These are phyloP conservation scores for Choristoneura rosaceana DNA, from an alignment of 2,888 invertebrate species.

Conservation along the genomic window DNA sequence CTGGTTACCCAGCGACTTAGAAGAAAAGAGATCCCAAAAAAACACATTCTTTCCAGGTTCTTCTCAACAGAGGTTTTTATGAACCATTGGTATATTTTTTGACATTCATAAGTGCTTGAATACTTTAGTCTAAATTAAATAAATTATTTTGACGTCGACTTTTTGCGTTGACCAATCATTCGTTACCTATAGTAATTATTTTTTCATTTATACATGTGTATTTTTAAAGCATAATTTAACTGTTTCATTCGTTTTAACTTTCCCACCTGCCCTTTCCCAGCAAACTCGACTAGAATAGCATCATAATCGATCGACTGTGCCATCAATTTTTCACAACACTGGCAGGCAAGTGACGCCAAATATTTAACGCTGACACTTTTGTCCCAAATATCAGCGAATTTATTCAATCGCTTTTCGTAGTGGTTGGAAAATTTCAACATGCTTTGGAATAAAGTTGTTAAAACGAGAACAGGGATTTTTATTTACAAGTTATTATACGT, in stretches of 20 bases:
- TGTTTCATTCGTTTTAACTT: neutral
- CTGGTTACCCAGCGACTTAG: too few relatives aligned
- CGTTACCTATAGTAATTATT: too few relatives aligned
- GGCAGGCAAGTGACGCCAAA: conserved; percentile 55
- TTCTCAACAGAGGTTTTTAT: too few relatives aligned
- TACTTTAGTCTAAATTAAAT: too few relatives aligned
- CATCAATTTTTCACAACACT: conserved; percentile 71
- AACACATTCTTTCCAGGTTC: too few relatives aligned
- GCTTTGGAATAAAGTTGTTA: conserved; percentile 2
- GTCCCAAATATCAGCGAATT: conserved; percentile 33
- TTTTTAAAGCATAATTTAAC: neutral
- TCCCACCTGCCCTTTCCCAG: conserved; percentile 7
- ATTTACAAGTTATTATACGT: neutral
- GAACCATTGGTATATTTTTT: too few relatives aligned
- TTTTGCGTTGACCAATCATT: too few relatives aligned
- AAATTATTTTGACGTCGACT: too few relatives aligned
- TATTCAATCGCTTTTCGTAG: conserved; percentile 26
- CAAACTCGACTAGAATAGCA: conserved; percentile 51
- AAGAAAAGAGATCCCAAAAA: too few relatives aligned
- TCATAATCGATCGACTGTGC: conserved; percentile 50
- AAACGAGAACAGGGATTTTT: neutral
- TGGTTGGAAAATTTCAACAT: conserved; percentile 23
- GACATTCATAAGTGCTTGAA: too few relatives aligned
- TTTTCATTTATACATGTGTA: too few relatives aligned
- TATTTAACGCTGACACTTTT: conserved; percentile 51